Evolutionary conservation across 2,113 vertebrate genomes (phyloP), one percentile per base, ranked within the genome.

Genomic region (Shinisaurus crocodilurus): DNA sequence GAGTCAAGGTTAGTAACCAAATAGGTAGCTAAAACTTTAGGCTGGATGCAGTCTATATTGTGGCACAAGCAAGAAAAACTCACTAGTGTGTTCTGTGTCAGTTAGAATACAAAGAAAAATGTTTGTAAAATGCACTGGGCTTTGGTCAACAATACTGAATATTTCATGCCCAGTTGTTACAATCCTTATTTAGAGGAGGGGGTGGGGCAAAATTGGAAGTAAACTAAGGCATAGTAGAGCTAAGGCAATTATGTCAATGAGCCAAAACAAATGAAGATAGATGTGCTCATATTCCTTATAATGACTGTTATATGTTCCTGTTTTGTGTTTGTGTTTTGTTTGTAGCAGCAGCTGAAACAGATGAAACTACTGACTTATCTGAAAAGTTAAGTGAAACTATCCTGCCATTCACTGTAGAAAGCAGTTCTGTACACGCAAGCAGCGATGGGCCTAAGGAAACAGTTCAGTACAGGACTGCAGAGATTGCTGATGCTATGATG

Each of bases 401-500:
- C 2, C 37, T 2, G 0, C 80, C 76, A n/a, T 76, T 92, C 27
- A 88, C 77, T 25, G 9, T 32, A 15, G 93, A 63, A 5, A 34
- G 32, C 1, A 70, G 29, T 13, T 70, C 92, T 1, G 25, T 2
- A 23, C 50, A 86, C 6, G 25, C 32, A 76, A 69, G 63, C 25
- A 65, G 85, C 50, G 89, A 95, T 45, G 43, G 54, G 34, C 79
- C 13, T 2, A 70, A 60, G 50, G 93, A 74, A 7, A 70, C 75
- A 7, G 86, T 90, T 83, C 98, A 97, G 94, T 98, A 98, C 87
- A 97, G 97, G 85, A 98, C 97, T 0, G 98, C 97, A 0, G 98
- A 98, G 93, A 98, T 98, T 1, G 98, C 98, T 0, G 97, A 98
- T 63, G 97, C 98, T 0, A 96, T 98, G 94, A 97, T 98, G 97